Evolutionary conservation across 2,113 vertebrate genomes (phyloP), one percentile per base, ranked within the genome.

Genomic region (Ammospiza nelsoni): DNA sequence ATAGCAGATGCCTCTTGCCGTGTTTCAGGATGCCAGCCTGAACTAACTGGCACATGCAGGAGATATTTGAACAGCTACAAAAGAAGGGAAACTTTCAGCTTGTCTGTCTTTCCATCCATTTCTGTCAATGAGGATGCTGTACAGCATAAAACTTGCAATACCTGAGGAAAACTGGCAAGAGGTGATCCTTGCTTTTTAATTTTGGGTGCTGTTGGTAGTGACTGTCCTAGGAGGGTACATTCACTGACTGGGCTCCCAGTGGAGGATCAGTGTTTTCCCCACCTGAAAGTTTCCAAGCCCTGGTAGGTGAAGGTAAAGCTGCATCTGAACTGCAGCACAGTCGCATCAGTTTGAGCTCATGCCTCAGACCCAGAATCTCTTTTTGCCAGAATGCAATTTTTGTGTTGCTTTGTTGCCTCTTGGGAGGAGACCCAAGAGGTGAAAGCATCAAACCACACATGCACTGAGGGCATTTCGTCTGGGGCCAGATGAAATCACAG

Each of bases 391-490:
- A 81, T 13, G 5, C 15, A 69, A 21, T n/a, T 66, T 68, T 9
- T 55, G 2, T 63, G 12, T 15, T 77, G 6, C 15, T 52, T 29
- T 72, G 6, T 20, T 81, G 6, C 17, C 59, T 20, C 43, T 29
- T 1, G 2, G 48, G 59, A 44, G 21, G 65, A 75, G 25, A 63
- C 5, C 14, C 1, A 7, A 62, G 58, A 80, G 33, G 23, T 52
- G 57, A 75, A 59, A 89, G 39, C 25, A 75, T 48, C 61, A 89
- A 71, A 55, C 31, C 39, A 46, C 3, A 1, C 8, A 11, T 20
- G 12, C 18, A 16, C 13, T 0, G 0, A 85, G 11, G 49, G 2
- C 9, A 14, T 58, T 68, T 83, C 35, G 46, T 48, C n/a, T 41
- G 49, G 41, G 46, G n/a, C 20, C 23, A 33, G 68, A 43, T 9